These are phyloP conservation scores for Excalfactoria chinensis DNA, from an alignment of 2,113 vertebrate species.

Conservation along the genomic window DNA sequence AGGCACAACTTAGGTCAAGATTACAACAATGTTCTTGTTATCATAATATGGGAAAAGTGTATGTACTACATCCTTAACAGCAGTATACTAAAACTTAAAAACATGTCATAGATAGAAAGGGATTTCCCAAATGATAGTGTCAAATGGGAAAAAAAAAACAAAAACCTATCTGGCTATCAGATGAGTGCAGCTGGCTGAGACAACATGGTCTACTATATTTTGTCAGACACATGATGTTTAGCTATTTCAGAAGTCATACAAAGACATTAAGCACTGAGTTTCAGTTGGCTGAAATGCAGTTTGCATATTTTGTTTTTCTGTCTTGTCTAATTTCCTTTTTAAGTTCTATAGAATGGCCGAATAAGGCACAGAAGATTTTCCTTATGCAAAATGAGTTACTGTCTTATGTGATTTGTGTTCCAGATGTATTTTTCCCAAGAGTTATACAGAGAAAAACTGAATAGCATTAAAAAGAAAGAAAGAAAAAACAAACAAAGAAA, in stretches of 20 bases:
- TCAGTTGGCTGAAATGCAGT: neutral
- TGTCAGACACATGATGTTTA: neutral
- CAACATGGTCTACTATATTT: neutral
- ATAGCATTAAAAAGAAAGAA: neutral
- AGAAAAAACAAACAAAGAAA: neutral
- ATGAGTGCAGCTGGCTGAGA: neutral
- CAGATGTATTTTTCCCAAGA: neutral
- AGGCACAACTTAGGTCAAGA: constrained; percentile 15
- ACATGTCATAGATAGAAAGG: constrained; percentile 15
- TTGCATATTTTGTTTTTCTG: neutral
- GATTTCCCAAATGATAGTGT: constrained; percentile 21
- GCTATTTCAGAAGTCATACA: neutral
- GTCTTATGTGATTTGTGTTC: neutral
- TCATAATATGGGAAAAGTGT: constrained; percentile 58
- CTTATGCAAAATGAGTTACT: neutral
- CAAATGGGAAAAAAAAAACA: neutral
- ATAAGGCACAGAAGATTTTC: neutral
- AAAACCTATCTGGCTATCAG: neutral
- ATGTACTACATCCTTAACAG: neutral
- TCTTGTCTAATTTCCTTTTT: neutral
- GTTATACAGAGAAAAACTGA: neutral
- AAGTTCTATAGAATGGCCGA: neutral
- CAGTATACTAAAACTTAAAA: neutral
- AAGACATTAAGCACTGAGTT: neutral
- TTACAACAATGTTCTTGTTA: constrained; percentile 47